Base-by-base conservation (phyloP, 2,113 vertebrate species). In the Nanorana parkeri region DNA sequence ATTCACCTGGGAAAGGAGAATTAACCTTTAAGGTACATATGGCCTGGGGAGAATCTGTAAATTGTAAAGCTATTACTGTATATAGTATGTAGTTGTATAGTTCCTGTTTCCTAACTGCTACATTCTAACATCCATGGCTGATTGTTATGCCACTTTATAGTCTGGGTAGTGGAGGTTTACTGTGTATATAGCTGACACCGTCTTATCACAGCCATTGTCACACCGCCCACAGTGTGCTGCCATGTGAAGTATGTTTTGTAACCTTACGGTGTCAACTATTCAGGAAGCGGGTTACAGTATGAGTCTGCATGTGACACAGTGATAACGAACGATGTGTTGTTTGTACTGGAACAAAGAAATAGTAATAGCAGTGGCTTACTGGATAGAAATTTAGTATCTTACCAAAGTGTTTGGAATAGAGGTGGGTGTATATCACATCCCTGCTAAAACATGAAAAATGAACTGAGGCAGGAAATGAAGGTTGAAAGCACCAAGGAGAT, bases 401-500 rank as follows among this genome's bases (percentile, higher is more conserved):
- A 3, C 10, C 41, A 47, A 47, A 1, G 41, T 47, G 41, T 47
- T 21, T 36, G 24, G n/a, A 21, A 61, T 61, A 23, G 20, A 13
- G 58, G 21, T 61, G 69, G 69, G 52, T 24, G 29, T 61, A 20
- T 23, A 75, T 58, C 17, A n/a, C 55, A n/a, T 75, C 56, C 41
- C 23, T 56, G 28, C 2, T 11, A 47, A 47, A 47, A 47, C 41
- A 47, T 47, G 13, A 47, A 47, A 75, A n/a, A 61, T 75, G n/a
- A 63, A 64, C 17, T 13, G 21, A 63, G 73, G 21, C 58, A 47
- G 58, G 29, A 76, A 76, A 76, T 51, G 21, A 76, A 61, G 29
- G 54, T 36, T 76, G 21, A 63, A 75, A 63, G 17, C 73, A 64
- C 32, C 41, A 66, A 47, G 75, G 61, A 77, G 24, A 77, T 65